phyloP scores from a whole-genome alignment of 2,113 vertebrate genomes.

The Mobula hypostoma region DNA sequence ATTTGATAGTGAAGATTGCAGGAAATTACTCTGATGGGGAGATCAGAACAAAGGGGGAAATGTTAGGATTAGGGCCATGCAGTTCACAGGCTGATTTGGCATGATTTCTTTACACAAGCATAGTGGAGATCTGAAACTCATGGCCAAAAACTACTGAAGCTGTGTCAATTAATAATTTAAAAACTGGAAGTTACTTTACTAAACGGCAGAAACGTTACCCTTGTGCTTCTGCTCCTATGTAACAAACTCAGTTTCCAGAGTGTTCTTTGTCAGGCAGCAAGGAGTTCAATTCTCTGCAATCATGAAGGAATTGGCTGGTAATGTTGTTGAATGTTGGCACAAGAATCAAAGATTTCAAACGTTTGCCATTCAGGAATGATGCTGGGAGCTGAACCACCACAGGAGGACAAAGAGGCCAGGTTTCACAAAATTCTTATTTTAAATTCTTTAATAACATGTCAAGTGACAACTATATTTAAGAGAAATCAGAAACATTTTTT shows the following conservation, averaged over 20 bases:
- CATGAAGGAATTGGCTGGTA: background rate
- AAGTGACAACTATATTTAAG: too few relatives aligned
- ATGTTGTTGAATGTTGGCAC: background rate
- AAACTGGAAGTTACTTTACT: background rate
- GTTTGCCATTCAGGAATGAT: background rate
- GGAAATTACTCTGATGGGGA: background rate
- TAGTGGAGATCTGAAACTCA: background rate
- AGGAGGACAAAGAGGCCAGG: background rate
- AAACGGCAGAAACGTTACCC: background rate
- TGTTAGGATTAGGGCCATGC: background rate
- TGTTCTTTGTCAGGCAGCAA: background rate
- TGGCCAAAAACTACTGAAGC: background rate
- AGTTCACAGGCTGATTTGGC: background rate
- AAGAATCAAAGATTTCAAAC: background rate
- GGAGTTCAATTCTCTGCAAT: background rate
- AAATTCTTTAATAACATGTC: too few relatives aligned
- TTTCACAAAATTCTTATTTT: too few relatives aligned
- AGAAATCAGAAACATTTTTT: too few relatives aligned
- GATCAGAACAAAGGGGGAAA: background rate
- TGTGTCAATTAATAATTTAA: background rate
- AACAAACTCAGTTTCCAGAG: background rate
- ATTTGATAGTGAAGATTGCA: background rate
- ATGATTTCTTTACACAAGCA: background rate
- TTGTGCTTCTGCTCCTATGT: background rate
- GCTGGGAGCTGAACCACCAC: background rate